Percentiles rank a stretch among this genome's conserved stretches.
Conservation (phyloP, 2,113 vertebrate species). For the Equus przewalskii region DNA sequence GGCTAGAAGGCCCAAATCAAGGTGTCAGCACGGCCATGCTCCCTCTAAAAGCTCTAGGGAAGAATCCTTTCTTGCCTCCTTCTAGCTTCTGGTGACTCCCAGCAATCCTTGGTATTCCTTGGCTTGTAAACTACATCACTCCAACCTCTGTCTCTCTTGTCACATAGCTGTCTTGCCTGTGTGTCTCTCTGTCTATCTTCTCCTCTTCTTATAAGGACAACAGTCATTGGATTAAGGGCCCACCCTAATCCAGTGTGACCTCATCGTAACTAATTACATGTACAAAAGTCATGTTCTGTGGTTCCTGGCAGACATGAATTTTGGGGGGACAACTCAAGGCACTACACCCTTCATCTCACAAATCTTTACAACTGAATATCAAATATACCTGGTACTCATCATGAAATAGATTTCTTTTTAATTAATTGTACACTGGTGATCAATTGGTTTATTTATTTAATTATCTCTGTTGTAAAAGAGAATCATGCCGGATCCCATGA, state of each 20-base stretch:
- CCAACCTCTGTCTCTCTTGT: neutral
- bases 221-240: neutral
- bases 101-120: neutral
- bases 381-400: slow-evolving; percentile 43
- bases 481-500: neutral
- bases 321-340: neutral
- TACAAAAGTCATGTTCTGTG: neutral
- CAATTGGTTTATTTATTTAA: neutral
- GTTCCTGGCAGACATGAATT: neutral
- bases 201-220: neutral
- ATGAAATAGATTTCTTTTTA: slow-evolving; percentile 42
- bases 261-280: neutral
- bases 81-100: neutral
- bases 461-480: neutral
- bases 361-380: neutral
- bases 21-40: neutral
- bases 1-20: neutral
- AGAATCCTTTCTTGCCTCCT: neutral
- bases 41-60: neutral
- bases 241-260: neutral
- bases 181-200: neutral
- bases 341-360: neutral
- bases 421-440: neutral
- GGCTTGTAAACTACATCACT: neutral
- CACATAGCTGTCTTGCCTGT: neutral